Evolutionary conservation across 1,140 invertebrate genomes (phyloP).

Genomic region (Achroia grisella): DNA sequence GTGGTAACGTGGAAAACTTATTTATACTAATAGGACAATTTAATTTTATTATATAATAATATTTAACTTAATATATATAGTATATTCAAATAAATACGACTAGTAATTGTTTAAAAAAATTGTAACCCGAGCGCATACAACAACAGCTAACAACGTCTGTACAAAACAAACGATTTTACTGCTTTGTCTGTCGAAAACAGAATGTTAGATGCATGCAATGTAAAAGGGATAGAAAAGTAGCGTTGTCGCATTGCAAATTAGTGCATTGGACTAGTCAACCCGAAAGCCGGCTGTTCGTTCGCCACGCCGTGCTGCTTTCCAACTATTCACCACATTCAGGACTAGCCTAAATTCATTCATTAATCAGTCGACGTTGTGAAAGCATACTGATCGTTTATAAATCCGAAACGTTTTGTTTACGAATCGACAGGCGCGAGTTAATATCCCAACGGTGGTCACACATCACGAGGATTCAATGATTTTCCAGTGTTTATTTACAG

Average conservation of each 20-base stretch:
- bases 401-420: slow-evolving; percentile 12
- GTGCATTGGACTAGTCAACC: slow-evolving; percentile 34
- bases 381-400: slow-evolving; percentile 15
- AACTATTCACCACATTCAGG: slow-evolving; percentile 27
- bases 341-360: slow-evolving; percentile 28
- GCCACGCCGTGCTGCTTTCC: slow-evolving; percentile 33
- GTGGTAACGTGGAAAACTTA: too few species aligned
- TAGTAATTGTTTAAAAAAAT: too few species aligned
- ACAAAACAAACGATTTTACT: slow-evolving; percentile 11
- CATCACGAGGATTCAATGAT: neutral
- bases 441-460: slow-evolving; percentile 2
- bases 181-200: slow-evolving; percentile 23
- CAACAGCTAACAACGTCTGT: too few species aligned
- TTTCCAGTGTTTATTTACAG: too few species aligned
- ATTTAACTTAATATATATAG: too few species aligned
- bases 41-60: too few species aligned
- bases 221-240: slow-evolving; percentile 27
- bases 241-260: slow-evolving; percentile 40
- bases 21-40: too few species aligned
- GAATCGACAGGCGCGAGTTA: neutral
- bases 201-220: slow-evolving; percentile 12
- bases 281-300: slow-evolving; percentile 26
- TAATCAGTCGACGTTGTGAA: slow-evolving; percentile 24
- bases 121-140: too few species aligned
- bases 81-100: too few species aligned